These are phyloP conservation scores for Lasioglossum malachurum DNA, from an alignment of 2,888 invertebrate genomes.

Conservation along the genomic window DNA sequence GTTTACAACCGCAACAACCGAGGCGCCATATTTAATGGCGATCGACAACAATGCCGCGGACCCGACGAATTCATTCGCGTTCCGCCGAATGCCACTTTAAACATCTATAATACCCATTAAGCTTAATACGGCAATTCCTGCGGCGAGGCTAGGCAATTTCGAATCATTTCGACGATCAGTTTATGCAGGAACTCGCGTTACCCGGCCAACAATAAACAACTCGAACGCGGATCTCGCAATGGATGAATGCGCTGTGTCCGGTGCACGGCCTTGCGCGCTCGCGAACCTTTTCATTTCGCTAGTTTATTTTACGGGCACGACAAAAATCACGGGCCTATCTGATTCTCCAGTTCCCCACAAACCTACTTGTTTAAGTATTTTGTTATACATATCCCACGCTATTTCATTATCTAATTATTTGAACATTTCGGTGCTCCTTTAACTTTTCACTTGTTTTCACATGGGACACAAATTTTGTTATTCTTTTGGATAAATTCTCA, in stretches of 20 bases:
- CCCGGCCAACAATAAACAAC: slow-evolving; percentile 62
- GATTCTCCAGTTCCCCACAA: neutral
- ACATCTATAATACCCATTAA: slow-evolving; percentile 32
- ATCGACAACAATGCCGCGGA: slow-evolving; percentile 2
- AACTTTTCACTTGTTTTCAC: neutral
- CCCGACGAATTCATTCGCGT: neutral
- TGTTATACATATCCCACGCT: neutral
- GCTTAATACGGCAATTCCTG: slow-evolving; percentile 42
- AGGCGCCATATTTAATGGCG: neutral
- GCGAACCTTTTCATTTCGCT: slow-evolving; percentile 62
- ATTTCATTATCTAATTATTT: neutral
- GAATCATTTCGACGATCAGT: slow-evolving; percentile 53
- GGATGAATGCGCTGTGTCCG: slow-evolving; percentile 76
- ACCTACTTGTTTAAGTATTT: neutral
- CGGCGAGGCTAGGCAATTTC: slow-evolving; percentile 39
- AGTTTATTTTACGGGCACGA: slow-evolving; percentile 45
- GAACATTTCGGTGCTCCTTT: neutral
- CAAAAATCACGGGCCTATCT: neutral
- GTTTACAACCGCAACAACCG: neutral
- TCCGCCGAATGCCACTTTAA: slow-evolving; percentile 9
- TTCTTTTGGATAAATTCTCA: neutral
- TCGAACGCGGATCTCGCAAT: slow-evolving; percentile 55
- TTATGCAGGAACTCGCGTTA: slow-evolving; percentile 47
- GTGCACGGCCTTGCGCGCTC: slow-evolving; percentile 77
- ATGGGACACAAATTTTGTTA: neutral